These are phyloP conservation scores for Metopolophium dirhodum DNA, from an alignment of 1,140 invertebrate species.

Conservation along the genomic window DNA sequence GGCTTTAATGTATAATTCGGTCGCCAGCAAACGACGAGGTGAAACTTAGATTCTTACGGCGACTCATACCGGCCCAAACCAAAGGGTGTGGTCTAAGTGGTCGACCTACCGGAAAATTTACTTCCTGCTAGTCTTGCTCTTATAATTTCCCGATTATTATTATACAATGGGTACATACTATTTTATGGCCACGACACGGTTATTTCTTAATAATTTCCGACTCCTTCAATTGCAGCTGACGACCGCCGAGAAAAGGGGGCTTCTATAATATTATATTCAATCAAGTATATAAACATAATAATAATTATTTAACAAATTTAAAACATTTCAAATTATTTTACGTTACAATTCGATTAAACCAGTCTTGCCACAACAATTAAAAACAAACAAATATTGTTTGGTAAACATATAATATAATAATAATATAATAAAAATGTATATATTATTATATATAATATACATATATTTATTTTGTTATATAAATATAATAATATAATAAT, in stretches of 20 bases:
- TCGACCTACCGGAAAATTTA: background rate
- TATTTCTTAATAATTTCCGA: background rate
- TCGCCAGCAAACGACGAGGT: background rate
- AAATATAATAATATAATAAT: background rate
- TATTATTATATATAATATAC: background rate
- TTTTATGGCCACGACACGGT: background rate
- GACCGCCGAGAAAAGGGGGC: background rate
- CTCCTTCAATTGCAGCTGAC: no score
- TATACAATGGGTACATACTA: background rate
- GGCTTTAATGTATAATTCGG: background rate
- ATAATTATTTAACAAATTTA: conserved; percentile 53
- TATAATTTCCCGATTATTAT: background rate
- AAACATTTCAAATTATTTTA: conserved; percentile 39
- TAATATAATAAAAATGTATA: background rate
- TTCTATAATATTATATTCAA: background rate
- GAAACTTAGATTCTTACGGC: background rate
- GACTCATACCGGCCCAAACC: background rate
- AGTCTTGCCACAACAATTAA: conserved; percentile 55
- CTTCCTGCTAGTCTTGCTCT: background rate
- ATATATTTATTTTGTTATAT: background rate
- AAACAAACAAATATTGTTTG: conserved; percentile 46
- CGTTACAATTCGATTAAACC: conserved; percentile 55
- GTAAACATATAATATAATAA: background rate
- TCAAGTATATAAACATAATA: conserved; percentile 34
- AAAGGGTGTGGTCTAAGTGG: background rate